A percentile compares a stretch with the other conserved stretches of the same genome.
Conservation (phyloP, 2,888 invertebrate species). For the Rhagophthalmus giganteus region DNA sequence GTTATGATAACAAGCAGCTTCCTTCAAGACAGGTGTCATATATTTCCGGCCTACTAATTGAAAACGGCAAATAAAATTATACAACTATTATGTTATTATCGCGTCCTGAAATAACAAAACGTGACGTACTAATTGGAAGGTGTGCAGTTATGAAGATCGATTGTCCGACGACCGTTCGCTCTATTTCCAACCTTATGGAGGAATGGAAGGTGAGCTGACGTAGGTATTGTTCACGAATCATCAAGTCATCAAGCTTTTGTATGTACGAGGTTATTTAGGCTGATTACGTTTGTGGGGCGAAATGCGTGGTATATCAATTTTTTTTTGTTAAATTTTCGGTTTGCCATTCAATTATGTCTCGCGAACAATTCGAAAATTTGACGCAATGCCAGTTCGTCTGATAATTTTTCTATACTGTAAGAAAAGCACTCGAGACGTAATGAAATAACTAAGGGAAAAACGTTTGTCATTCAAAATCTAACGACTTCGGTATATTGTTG, state of each 20-base stretch:
- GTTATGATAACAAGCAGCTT: slow-evolving; percentile 38
- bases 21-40: slow-evolving; percentile 49
- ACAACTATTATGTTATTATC: slow-evolving; percentile 49
- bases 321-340: too few species aligned
- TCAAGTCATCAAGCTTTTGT: slow-evolving; percentile 42
- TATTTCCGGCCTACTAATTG: slow-evolving; percentile 47
- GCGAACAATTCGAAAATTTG: too few species aligned
- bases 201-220: slow-evolving; percentile 39
- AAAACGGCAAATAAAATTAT: slow-evolving; percentile 50
- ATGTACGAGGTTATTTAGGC: background rate
- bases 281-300: slow-evolving; percentile 5
- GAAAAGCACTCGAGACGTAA: too few species aligned
- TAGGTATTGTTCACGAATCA: slow-evolving; percentile 43
- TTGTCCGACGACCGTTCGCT: slow-evolving; percentile 39
- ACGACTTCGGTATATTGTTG: too few species aligned
- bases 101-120: slow-evolving; percentile 47
- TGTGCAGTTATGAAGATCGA: slow-evolving; percentile 46
- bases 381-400: too few species aligned
- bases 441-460: too few species aligned
- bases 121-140: slow-evolving; percentile 50
- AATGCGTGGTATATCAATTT: background rate
- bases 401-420: too few species aligned
- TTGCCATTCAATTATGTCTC: too few species aligned
- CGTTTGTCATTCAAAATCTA: too few species aligned
- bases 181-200: slow-evolving; percentile 40